phyloP scores from a whole-genome alignment of 2,797 vertebrate species.

The Coregonus suidteri region DNA sequence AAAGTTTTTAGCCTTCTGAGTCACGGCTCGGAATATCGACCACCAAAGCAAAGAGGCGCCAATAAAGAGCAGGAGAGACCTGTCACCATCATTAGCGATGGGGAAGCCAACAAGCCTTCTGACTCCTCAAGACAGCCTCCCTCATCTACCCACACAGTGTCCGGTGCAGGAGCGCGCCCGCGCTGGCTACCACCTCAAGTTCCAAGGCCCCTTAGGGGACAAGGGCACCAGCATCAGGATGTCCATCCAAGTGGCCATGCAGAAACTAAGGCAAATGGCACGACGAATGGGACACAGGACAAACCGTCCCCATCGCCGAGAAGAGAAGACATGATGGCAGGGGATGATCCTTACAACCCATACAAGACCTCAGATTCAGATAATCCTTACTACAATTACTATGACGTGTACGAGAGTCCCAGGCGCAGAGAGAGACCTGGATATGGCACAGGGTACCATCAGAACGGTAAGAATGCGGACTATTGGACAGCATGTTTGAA shows the following conservation, averaged over 20 bases:
- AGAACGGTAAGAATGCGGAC: conserved; percentile 83
- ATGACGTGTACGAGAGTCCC: conserved; percentile 90
- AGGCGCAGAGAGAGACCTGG: conserved; percentile 82
- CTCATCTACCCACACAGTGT: conserved; percentile 32
- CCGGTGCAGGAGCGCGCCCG: conserved; percentile 37
- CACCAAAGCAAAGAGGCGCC: conserved; percentile 77
- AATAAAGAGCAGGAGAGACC: conserved; percentile 60
- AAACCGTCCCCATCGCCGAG: conserved; percentile 46
- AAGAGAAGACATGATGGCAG: conserved; percentile 80
- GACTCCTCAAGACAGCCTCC: conserved; percentile 47
- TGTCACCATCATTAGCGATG: conserved; percentile 74
- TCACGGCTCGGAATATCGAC: conserved; percentile 88
- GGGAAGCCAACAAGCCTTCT: conserved; percentile 33
- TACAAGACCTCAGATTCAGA: conserved; percentile 89
- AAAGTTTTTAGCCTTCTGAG: conserved; percentile 91
- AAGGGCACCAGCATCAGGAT: conserved; percentile 49
- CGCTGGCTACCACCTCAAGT: conserved; percentile 72
- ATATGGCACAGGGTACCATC: conserved; percentile 91
- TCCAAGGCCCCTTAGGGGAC: conserved; percentile 59
- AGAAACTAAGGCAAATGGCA: conserved; percentile 40
- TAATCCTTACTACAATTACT: conserved; percentile 93
- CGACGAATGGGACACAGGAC: conserved; percentile 63
- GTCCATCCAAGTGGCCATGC: conserved; percentile 34
- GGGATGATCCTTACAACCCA: conserved; percentile 91
- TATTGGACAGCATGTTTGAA: background rate